Conservation (phyloP, 1,140 invertebrate species). For the Bombus fervidus region DNA sequence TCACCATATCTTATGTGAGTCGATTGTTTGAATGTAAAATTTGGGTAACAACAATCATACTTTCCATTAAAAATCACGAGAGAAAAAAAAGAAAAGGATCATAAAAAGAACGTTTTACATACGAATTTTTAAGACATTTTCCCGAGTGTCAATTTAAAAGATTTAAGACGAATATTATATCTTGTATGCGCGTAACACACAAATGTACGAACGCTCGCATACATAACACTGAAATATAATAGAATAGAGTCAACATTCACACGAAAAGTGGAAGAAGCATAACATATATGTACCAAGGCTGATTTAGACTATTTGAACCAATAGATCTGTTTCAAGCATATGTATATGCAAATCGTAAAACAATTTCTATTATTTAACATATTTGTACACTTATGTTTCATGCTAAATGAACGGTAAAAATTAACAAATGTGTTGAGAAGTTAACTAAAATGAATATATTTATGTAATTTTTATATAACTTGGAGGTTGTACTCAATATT, state of each 20-base stretch:
- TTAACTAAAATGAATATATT: not conserved
- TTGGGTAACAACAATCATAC: not conserved
- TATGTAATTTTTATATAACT: conserved; percentile 15
- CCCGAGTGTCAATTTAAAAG: conserved; percentile 21
- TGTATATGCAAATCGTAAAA: not conserved
- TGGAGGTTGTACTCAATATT: not conserved
- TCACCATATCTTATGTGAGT: not conserved
- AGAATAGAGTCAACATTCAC: conserved; percentile 2
- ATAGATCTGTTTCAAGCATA: not conserved
- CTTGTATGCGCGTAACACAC: not conserved
- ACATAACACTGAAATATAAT: not conserved
- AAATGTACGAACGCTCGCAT: not conserved
- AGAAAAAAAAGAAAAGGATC: not conserved
- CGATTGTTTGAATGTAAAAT: not conserved
- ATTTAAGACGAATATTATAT: conserved; percentile 6
- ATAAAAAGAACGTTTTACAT: not conserved
- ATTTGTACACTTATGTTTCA: not conserved
- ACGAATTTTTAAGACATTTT: conserved; percentile 19
- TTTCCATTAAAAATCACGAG: not conserved
- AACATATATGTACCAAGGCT: not conserved
- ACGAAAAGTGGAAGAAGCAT: not conserved
- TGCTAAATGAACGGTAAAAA: not conserved
- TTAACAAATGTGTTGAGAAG: conserved; percentile 3
- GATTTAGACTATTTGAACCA: conserved; percentile 19
- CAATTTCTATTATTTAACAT: not conserved